These are phyloP conservation scores for Emmelina monodactyla DNA, from an alignment of 2,888 invertebrate species.

Conservation along the genomic window DNA sequence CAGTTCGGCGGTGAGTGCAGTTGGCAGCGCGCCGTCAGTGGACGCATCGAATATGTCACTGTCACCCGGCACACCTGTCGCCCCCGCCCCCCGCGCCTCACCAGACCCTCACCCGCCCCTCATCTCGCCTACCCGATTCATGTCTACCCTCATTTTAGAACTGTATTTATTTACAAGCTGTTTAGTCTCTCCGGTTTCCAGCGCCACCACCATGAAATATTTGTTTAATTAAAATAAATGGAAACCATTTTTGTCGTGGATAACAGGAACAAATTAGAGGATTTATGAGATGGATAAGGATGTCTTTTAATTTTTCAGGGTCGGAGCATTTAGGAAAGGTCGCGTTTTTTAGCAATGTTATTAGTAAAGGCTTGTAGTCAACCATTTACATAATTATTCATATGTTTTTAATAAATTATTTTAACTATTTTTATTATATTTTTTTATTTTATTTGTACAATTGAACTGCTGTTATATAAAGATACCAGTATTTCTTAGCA, in stretches of 20 bases:
- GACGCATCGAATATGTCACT: conserved; percentile 35
- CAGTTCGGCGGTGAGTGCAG: not conserved
- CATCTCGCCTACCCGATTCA: too few relatives aligned
- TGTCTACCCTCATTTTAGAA: conserved; percentile 19
- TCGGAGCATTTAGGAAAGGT: too few relatives aligned
- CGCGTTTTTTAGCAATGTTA: too few relatives aligned
- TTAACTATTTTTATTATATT: too few relatives aligned
- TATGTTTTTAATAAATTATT: too few relatives aligned
- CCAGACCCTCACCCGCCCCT: not conserved
- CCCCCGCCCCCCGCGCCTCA: conserved; percentile 8
- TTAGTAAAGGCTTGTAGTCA: too few relatives aligned
- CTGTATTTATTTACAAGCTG: conserved; percentile 20
- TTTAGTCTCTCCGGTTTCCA: conserved; percentile 12
- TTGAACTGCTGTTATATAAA: too few relatives aligned
- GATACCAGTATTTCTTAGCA: too few relatives aligned
- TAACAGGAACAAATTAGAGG: too few relatives aligned
- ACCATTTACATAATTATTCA: too few relatives aligned
- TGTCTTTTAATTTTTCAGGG: not conserved
- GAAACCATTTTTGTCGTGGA: conserved; percentile 2
- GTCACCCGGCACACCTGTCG: conserved; percentile 29
- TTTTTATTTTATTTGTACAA: too few relatives aligned
- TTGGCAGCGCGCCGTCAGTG: conserved; percentile 15
- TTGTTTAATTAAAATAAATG: not conserved
- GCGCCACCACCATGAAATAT: conserved; percentile 2
- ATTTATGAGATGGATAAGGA: not conserved